Base-by-base conservation (phyloP, 1,140 invertebrate species). In the Heterodera carotae region DNA sequence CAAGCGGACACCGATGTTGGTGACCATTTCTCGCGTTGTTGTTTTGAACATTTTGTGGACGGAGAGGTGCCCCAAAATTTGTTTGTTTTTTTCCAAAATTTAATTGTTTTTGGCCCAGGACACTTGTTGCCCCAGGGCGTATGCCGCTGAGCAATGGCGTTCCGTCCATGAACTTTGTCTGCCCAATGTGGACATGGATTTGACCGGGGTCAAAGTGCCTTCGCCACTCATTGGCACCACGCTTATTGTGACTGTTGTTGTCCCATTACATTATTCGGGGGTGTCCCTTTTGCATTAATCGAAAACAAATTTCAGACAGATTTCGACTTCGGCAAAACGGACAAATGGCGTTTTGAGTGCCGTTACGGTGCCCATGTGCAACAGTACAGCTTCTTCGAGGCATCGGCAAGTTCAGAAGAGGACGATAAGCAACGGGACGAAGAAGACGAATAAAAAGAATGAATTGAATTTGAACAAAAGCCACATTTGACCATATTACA, bases 101-200 rank as follows among this genome's bases (percentile, higher is more conserved):
- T n/a, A 25, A 76, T 31, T 53, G 15, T 10, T 43, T 43, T 3
- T 27, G 25, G 53, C 80, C 48, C 43, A 86, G 85, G 85, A 87
- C 66, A 36, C 68, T 12, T 87, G 85, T 70, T 87, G 85, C 64
- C 81, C 85, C 8, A 39, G 69, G 18, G 56, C 31, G 10, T 81
- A 78, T 62, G 81, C 83, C 18, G 31, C 25, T 27, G 31, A 74
- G 12, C 86, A 87, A 43, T 87, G 85, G 85, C 69, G 74, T 36
- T 59, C 66, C 25, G 81, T 87, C 12, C 81, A 86, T 69, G 85
- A 87, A 48, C 70, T 87, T 18, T 87, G 85, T 68, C 76, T 87
- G 39, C 85, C 85, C 8, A 83, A 86, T 66, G 82, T 87, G 25
- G 67, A 82, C 7, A 75, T 85, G 56, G 85, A 87, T 68, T 76